Conservation (phyloP, 2,797 vertebrate species). For the Distichodus sexfasciatus region DNA sequence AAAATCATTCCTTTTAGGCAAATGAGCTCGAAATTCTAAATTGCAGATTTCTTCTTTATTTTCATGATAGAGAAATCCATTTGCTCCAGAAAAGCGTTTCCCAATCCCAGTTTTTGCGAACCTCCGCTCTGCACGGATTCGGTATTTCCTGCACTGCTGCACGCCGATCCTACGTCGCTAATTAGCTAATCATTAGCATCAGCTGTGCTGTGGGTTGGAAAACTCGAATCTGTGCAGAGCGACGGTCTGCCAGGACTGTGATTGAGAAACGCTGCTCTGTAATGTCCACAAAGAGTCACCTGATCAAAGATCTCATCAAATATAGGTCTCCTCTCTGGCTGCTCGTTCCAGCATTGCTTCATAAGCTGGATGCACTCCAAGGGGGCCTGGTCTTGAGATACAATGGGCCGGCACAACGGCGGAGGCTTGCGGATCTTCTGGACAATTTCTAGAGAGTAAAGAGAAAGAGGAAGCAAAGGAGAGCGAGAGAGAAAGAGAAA, state of each 20-base stretch:
- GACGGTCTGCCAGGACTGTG: no score
- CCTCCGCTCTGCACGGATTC: no score
- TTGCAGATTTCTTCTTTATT: not conserved
- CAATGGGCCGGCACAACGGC: slow-evolving; percentile 79
- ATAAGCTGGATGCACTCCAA: slow-evolving; percentile 86
- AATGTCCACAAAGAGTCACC: slow-evolving; percentile 56
- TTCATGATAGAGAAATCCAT: not conserved
- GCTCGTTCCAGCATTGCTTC: slow-evolving; percentile 89
- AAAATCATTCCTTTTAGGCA: no score
- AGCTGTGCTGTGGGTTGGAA: no score
- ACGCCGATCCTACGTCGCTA: no score
- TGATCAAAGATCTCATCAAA: slow-evolving; percentile 88
- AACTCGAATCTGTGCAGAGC: no score
- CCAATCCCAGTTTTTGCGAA: no score
- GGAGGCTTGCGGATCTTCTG: slow-evolving; percentile 80
- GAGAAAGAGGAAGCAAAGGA: not conserved
- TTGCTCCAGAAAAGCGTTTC: not conserved
- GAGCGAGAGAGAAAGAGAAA: no score
- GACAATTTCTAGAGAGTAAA: slow-evolving; percentile 75
- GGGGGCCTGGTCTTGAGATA: slow-evolving; percentile 79
- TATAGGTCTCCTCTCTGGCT: slow-evolving; percentile 74
- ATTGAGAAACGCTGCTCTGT: not conserved
- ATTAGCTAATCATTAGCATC: no score
- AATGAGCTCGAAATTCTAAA: not conserved
- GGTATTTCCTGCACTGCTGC: no score